Evolutionary conservation across 2,797 vertebrate genomes (phyloP).

Genomic region (Darevskia mixta): DNA sequence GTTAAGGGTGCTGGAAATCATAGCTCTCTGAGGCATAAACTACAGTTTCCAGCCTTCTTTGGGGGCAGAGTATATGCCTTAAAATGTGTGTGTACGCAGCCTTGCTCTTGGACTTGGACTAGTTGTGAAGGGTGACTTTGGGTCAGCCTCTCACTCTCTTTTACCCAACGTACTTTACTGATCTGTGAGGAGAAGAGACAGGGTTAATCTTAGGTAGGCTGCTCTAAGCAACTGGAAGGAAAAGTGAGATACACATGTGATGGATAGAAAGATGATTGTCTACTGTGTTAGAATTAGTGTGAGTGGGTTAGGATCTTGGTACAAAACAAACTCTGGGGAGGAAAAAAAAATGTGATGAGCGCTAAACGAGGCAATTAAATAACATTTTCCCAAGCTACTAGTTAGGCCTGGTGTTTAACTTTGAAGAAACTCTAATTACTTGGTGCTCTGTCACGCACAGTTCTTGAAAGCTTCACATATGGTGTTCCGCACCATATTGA

Average conservation of each 20-base stretch:
- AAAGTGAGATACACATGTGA: background rate
- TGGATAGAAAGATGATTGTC: constrained; percentile 4
- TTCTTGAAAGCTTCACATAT: constrained; percentile 1
- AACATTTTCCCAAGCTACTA: background rate
- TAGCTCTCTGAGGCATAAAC: no score
- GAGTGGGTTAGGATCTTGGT: background rate
- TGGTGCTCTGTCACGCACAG: background rate
- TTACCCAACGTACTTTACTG: background rate
- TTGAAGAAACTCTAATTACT: background rate
- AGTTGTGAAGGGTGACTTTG: background rate
- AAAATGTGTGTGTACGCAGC: background rate
- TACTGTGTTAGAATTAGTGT: constrained; percentile 42
- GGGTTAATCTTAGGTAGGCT: background rate
- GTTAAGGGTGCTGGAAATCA: no score
- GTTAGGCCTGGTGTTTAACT: background rate
- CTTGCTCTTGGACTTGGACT: constrained; percentile 5
- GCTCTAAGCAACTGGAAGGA: background rate
- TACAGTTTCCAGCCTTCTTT: no score
- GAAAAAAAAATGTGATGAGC: background rate
- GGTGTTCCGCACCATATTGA: background rate
- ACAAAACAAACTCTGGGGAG: background rate
- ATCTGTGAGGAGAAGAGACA: no score
- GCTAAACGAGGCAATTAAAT: background rate
- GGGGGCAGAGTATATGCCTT: no score
- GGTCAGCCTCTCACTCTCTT: background rate